A percentile compares a stretch with the other conserved stretches of the same genome.
These are phyloP conservation scores for Capitella teleta DNA, from an alignment of 1,140 invertebrate genomes.

Conservation along the genomic window DNA sequence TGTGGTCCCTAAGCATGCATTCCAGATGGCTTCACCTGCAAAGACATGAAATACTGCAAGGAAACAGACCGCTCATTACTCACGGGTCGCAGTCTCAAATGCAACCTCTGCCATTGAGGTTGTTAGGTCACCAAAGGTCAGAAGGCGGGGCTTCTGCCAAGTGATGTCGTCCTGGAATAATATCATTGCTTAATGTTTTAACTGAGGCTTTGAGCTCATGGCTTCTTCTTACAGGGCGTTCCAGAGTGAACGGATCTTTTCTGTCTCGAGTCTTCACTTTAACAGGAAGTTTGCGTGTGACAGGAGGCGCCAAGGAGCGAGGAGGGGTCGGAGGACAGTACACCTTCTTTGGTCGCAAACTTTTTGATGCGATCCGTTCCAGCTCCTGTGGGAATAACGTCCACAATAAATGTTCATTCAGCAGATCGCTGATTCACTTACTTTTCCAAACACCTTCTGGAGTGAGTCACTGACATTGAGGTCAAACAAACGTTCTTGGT, in stretches of 20 bases:
- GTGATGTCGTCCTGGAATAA: slow-evolving; percentile 21
- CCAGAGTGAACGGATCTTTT: neutral
- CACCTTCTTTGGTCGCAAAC: no score
- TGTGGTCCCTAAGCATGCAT: slow-evolving; percentile 17
- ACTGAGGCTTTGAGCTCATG: neutral
- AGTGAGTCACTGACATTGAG: no score
- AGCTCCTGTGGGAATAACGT: no score
- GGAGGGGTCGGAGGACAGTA: no score
- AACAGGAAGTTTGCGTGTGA: neutral
- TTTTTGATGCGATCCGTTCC: no score
- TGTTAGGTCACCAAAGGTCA: slow-evolving; percentile 31
- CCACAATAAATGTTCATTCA: no score
- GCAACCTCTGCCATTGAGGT: slow-evolving; percentile 28
- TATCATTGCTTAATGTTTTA: slow-evolving; percentile 1
- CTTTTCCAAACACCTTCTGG: no score
- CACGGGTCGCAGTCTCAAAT: slow-evolving; percentile 29
- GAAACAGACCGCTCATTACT: slow-evolving; percentile 11
- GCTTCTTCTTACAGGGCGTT: neutral
- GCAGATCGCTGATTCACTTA: no score
- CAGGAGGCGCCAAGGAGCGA: no score
- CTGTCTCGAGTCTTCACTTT: neutral
- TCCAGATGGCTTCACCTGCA: slow-evolving; percentile 37
- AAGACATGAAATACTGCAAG: neutral
- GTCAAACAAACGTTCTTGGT: no score
- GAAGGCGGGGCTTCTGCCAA: slow-evolving; percentile 12